A percentile compares a stretch with the other conserved stretches of the same genome.
phyloP scores from a whole-genome alignment of 2,888 invertebrate genomes.

The Trilocha varians region DNA sequence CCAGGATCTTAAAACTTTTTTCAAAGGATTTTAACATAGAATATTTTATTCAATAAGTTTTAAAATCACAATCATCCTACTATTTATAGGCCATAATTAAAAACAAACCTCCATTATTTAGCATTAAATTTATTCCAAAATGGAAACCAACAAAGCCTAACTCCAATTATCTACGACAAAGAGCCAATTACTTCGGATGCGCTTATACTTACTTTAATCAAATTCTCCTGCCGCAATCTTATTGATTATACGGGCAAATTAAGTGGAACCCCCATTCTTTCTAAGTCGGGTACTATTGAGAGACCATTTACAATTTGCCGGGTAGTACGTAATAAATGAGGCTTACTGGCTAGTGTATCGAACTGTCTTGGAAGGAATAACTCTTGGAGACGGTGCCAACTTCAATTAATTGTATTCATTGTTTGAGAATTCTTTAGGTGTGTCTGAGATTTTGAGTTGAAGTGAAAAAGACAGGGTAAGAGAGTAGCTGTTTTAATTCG shows the following conservation, averaged over 20 bases:
- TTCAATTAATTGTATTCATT: no score
- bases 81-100: not conserved
- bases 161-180: conserved; percentile 16
- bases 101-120: not conserved
- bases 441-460: no score
- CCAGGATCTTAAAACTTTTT: no score
- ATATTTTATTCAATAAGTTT: no score
- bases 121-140: not conserved
- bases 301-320: not conserved
- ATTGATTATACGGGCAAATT: conserved; percentile 4
- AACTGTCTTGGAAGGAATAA: not conserved
- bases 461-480: no score
- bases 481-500: no score
- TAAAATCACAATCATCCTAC: no score
- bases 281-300: not conserved
- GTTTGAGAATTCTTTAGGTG: no score
- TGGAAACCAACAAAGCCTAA: conserved; percentile 6
- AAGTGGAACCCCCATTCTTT: not conserved
- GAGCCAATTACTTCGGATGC: conserved; percentile 9
- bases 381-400: not conserved
- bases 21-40: no score
- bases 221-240: conserved; percentile 14
- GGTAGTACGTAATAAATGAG: not conserved
- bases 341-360: not conserved
- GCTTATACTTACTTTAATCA: conserved; percentile 15